Conservation (phyloP, 2,888 invertebrate species). For the Ischnura elegans region DNA sequence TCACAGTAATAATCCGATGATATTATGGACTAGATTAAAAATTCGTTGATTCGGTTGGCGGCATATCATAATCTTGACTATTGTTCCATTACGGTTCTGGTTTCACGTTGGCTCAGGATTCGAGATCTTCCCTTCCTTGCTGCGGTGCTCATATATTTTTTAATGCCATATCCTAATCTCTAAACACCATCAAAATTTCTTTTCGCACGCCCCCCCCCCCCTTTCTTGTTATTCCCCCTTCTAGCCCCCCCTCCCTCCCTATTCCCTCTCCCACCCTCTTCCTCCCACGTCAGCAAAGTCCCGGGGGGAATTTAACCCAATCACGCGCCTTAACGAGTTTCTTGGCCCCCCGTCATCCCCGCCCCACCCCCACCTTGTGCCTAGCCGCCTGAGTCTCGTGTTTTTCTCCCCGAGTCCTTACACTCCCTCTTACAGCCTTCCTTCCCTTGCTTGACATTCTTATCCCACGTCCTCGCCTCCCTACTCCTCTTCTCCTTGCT, state of each 20-base stretch:
- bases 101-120: background rate
- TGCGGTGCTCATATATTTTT: background rate
- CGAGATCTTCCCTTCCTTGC: background rate
- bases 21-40: background rate
- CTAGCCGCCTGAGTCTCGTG: no score
- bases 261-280: background rate
- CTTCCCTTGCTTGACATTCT: background rate
- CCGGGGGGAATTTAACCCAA: slow-evolving; percentile 65
- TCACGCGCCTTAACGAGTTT: slow-evolving; percentile 65
- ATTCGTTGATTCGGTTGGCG: background rate
- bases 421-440: background rate
- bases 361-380: background rate
- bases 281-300: background rate
- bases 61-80: background rate
- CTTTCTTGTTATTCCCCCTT: background rate
- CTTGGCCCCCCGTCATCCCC: background rate
- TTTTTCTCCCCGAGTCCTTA: background rate
- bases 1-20: background rate
- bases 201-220: background rate
- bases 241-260: background rate
- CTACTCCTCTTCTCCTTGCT: background rate
- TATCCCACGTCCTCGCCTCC: background rate
- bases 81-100: background rate
- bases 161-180: slow-evolving; percentile 29
- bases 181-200: slow-evolving; percentile 43